Evolutionary conservation across 2,797 vertebrate species (phyloP), one percentile per base, ranked within the genome.

Genomic region (Protonibea diacanthus): DNA sequence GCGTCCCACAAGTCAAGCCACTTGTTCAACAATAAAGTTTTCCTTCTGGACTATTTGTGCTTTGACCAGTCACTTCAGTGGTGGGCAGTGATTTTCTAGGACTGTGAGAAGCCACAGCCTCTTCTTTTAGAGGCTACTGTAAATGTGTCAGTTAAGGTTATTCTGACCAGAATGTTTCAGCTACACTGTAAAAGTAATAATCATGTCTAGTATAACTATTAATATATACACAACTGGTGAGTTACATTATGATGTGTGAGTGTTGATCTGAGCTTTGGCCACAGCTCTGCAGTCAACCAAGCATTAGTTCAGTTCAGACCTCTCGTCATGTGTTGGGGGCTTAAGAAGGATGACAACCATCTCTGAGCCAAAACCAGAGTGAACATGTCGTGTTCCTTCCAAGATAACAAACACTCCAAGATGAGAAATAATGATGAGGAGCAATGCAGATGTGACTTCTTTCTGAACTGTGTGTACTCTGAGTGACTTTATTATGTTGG

Each of bases 381-480:
- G 44, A 74, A 44, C 29, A 45, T 51, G 27, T 11, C 51, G 53
- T 9, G 55, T 47, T 45, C 38, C 55, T 52, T 56, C 20, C 60
- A 78, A 53, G 45, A 65, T 23, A 12, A 65, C 61, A 71, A 72
- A 66, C 57, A 62, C 51, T 67, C 40, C 49, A 60, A 60, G 52
- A 68, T 11, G 58, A 74, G 64, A 29, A 62, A 56, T 17, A 52
- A 44, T 69, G 52, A 51, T 40, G 71, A 69, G 52, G 58, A 58
- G 51, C 15, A 6, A 52, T 45, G 47, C 62, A 72, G 55, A 66
- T 72, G 38, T 62, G 58, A 68, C 45, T 57, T 25, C 33, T 49
- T 5, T 58, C 33, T 69, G 13, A 38, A 38, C 59, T 33, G 23
- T 63, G 77, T 29, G 71, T 20, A 57, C 48, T 60, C 44, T 42